Evolutionary conservation across 2,113 vertebrate genomes (phyloP), one percentile per base, ranked within the genome.

Genomic region (Tetraodon nigroviridis): DNA sequence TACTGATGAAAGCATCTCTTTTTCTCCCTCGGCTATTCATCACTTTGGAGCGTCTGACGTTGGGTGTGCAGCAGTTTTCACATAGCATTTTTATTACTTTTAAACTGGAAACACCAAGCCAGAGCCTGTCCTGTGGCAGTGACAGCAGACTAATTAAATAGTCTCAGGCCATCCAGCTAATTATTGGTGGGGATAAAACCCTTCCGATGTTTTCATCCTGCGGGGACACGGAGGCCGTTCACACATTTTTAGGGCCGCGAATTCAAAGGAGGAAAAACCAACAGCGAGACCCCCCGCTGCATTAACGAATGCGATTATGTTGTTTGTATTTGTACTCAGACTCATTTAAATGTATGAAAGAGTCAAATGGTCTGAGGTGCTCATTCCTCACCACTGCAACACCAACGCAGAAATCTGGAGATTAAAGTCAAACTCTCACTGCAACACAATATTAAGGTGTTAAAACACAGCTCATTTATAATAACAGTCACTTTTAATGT

Each of bases 61-160:
- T 24, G 5, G 5, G 5, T 24, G 22, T 24, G 22, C 22, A 24
- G 22, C 22, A 24, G 22, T 24, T 32, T 32, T 5, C 29, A 32
- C 29, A 10, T 10, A 32, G 5, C 29, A 32, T 10, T 10, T 32
- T 32, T 6, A 32, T 10, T 1, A 7, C 8, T 6, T 32, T 10
- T 32, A 32, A 32, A 32, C 29, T 32, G 8, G 29, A 10, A 32
- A 32, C 29, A 6, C 29, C 29, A 32, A 32, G 1, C 57, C 67
- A 20, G 54, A 48, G 14, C 32, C 10, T 29, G 40, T 51, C 76
- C 58, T 54, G 24, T 40, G 63, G 82, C 67, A 84, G 56, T 57
- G 67, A 76, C 58, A 48, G 46, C 21, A 61, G 62, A 78, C 75
- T 81, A 76, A 82, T 80, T 82, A 82, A 84, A 75, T 78, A 58